These are phyloP conservation scores for Chrysaora quinquecirrha DNA, from an alignment of 30 jellyfish, hydroid and myxozoan genomes.

Conservation along the genomic window DNA sequence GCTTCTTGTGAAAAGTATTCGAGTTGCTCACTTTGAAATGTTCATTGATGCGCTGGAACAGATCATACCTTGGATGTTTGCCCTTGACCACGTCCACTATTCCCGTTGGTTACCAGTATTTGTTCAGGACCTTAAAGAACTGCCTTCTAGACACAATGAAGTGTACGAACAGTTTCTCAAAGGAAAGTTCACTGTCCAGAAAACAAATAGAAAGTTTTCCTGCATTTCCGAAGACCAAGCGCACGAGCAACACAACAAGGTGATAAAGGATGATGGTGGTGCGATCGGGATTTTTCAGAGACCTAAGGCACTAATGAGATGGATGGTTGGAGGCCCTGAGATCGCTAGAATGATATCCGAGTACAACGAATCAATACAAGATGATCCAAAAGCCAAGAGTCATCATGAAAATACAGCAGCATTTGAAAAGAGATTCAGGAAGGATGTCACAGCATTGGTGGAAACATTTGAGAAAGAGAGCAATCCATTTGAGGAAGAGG, in stretches of 20 bases:
- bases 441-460: constrained; percentile 16
- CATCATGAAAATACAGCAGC: constrained; percentile 35
- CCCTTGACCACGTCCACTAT: constrained; percentile 32
- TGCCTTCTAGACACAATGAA: constrained; percentile 19
- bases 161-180: constrained; percentile 17
- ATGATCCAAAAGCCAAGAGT: not conserved
- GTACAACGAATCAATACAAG: not conserved
- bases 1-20: constrained; percentile 21
- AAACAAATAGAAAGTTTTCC: constrained; percentile 35
- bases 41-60: constrained; percentile 29
- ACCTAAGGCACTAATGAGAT: constrained; percentile 13
- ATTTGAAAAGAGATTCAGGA: constrained; percentile 1
- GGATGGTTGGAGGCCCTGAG: constrained; percentile 65
- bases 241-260: constrained; percentile 44
- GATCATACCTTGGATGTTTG: constrained; percentile 32
- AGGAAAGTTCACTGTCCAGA: constrained; percentile 42
- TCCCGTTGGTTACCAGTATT: constrained; percentile 50
- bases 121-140: constrained; percentile 20
- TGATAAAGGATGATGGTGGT: constrained; percentile 33
- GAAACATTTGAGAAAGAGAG: constrained; percentile 39
- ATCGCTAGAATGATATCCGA: constrained; percentile 3
- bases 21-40: not conserved
- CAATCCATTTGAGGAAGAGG: constrained; percentile 58
- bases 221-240: constrained; percentile 34
- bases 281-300: constrained; percentile 27